Evolutionary conservation across 2,888 invertebrate genomes (phyloP).

Genomic region (Argynnis bischoffii): DNA sequence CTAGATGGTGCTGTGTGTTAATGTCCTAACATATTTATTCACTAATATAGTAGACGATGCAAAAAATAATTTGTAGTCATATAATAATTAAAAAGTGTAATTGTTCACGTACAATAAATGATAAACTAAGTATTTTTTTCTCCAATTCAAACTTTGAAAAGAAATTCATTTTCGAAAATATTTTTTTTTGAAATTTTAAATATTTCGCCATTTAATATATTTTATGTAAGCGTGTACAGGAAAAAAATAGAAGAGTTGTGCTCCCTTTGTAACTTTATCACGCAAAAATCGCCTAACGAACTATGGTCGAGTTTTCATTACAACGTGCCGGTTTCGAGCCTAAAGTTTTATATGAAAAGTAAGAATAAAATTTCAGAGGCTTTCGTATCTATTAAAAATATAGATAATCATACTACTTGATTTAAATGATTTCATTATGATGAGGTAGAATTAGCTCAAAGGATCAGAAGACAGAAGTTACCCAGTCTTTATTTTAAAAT

Average conservation of each 20-base stretch:
- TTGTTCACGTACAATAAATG: no score
- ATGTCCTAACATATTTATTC: no score
- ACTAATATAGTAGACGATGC: no score
- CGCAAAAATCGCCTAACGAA: conserved; percentile 26
- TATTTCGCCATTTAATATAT: neutral
- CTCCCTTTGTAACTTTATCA: conserved; percentile 32
- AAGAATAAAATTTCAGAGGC: neutral
- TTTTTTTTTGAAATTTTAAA: neutral
- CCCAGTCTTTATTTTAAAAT: no score
- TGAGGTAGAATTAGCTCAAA: neutral
- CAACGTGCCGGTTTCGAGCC: conserved; percentile 9
- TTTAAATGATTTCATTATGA: neutral
- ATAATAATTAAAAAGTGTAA: no score
- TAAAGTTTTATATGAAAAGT: conserved; percentile 6
- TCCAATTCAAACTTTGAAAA: no score
- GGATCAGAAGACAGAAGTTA: no score
- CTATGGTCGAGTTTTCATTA: conserved; percentile 24
- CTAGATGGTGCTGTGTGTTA: no score
- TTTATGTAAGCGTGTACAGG: neutral
- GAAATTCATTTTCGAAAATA: neutral
- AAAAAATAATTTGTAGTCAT: no score
- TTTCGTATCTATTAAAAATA: neutral
- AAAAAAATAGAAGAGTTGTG: conserved; percentile 9
- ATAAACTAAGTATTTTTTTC: no score
- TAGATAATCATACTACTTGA: neutral